Evolutionary conservation across 1,140 invertebrate genomes (phyloP).

Genomic region (Lasioglossum baleicum): DNA sequence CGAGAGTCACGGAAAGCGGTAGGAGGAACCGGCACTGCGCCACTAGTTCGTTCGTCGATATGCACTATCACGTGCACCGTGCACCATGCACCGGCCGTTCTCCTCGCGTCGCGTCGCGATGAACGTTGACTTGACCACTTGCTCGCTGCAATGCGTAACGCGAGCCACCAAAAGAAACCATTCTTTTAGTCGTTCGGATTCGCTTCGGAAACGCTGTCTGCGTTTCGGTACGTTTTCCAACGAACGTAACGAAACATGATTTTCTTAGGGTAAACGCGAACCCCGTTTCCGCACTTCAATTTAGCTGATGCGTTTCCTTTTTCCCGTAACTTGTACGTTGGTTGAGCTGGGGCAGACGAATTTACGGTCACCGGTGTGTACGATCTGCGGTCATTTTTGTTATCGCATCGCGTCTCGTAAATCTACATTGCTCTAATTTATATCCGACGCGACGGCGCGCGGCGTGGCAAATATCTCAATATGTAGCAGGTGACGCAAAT

Average conservation of each 20-base stretch:
- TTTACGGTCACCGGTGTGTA: not conserved
- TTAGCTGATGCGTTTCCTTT: not conserved
- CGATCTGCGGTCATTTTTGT: not conserved
- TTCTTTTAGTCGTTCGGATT: too few relatives aligned
- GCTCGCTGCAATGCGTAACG: slow-evolving; percentile 45
- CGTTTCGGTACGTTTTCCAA: too few relatives aligned
- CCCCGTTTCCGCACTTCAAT: not conserved
- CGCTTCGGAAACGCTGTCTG: too few relatives aligned
- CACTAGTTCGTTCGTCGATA: slow-evolving; percentile 44
- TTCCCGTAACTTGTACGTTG: not conserved
- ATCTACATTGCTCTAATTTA: not conserved
- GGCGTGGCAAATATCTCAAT: not conserved
- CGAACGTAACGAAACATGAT: too few relatives aligned
- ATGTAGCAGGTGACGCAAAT: slow-evolving; percentile 8
- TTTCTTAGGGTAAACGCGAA: not conserved
- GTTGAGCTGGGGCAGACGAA: not conserved
- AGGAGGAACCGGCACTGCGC: slow-evolving; percentile 64
- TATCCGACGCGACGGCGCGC: not conserved
- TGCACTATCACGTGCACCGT: slow-evolving; percentile 40
- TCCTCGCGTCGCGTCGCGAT: slow-evolving; percentile 4
- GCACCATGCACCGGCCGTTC: slow-evolving; percentile 26
- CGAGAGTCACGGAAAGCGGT: slow-evolving; percentile 46
- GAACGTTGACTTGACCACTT: slow-evolving; percentile 56
- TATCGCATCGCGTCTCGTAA: not conserved
- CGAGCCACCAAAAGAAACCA: too few relatives aligned